Conservation (phyloP, 1,140 invertebrate species). For the Aricia agestis region DNA sequence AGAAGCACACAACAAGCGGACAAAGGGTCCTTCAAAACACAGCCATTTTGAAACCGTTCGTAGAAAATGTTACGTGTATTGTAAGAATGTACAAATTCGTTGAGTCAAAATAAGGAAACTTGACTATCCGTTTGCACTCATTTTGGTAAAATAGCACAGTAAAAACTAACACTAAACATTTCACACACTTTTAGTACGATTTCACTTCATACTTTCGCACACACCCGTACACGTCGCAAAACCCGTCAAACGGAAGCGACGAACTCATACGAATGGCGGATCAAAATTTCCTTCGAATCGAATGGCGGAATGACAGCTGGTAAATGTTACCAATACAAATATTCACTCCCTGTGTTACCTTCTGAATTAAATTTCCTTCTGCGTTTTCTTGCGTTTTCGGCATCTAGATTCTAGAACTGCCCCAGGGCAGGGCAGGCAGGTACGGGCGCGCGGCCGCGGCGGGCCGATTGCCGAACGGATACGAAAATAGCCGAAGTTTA, state of each 20-base stretch:
- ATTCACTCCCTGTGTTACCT: slow-evolving; percentile 35
- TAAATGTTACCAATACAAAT: slow-evolving; percentile 7
- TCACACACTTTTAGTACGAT: slow-evolving; percentile 74
- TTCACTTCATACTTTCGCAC: slow-evolving; percentile 76
- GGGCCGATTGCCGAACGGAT: no score
- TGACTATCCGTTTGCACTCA: slow-evolving; percentile 72
- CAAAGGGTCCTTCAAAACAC: slow-evolving; percentile 77
- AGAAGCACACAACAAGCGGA: slow-evolving; percentile 70
- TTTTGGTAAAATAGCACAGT: slow-evolving; percentile 70
- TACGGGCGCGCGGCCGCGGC: no score
- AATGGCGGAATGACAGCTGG: slow-evolving; percentile 45
- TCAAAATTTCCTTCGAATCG: slow-evolving; percentile 34
- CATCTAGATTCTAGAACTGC: no score
- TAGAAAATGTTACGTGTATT: slow-evolving; percentile 69
- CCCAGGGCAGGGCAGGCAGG: no score
- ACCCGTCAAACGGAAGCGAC: slow-evolving; percentile 66
- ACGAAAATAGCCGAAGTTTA: no score
- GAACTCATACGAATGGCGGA: slow-evolving; percentile 61
- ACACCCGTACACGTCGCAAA: slow-evolving; percentile 70
- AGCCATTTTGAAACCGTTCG: slow-evolving; percentile 76
- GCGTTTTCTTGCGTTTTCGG: no score
- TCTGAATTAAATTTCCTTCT: not conserved
- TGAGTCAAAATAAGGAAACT: slow-evolving; percentile 41
- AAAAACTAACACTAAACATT: slow-evolving; percentile 75
- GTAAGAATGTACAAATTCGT: slow-evolving; percentile 52